Conservation (phyloP, 2,797 vertebrate species). For the Eutrigla gurnardus region DNA sequence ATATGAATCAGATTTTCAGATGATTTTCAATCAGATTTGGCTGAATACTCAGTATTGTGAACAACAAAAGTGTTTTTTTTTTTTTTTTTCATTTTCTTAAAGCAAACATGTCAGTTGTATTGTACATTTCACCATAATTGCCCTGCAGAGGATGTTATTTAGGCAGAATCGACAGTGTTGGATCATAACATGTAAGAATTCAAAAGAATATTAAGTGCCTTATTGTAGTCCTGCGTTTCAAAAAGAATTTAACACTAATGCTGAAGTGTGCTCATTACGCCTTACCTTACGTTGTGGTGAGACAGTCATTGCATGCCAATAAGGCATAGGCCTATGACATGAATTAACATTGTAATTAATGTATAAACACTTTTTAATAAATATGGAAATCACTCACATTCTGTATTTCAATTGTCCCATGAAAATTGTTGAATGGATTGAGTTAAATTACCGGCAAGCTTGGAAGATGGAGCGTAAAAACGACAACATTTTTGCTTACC, state of each 20-base stretch:
- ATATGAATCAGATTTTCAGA: conserved; percentile 14
- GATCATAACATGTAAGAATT: conserved; percentile 30
- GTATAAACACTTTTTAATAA: conserved; percentile 66
- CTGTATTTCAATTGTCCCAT: neutral
- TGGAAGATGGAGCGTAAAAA: neutral
- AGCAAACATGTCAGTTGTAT: neutral
- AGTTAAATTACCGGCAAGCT: neutral
- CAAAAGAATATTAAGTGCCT: conserved; percentile 78
- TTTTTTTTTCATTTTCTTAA: neutral
- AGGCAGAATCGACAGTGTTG: conserved; percentile 17
- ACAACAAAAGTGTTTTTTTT: conserved; percentile 15
- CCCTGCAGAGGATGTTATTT: conserved; percentile 7
- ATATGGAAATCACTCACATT: conserved; percentile 19
- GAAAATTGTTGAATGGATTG: neutral
- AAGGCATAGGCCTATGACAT: conserved; percentile 35
- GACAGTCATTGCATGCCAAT: conserved; percentile 53
- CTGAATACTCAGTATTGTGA: conserved; percentile 39
- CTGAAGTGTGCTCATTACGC: conserved; percentile 56
- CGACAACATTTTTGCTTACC: neutral
- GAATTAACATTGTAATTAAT: conserved; percentile 48
- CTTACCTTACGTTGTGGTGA: conserved; percentile 61
- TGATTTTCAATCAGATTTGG: conserved; percentile 5
- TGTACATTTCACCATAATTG: conserved; percentile 9
- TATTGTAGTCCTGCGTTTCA: conserved; percentile 71
- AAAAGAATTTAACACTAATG: conserved; percentile 43